phyloP scores from a whole-genome alignment of 2,113 vertebrate genomes.

The Sylvilagus bachmani region DNA sequence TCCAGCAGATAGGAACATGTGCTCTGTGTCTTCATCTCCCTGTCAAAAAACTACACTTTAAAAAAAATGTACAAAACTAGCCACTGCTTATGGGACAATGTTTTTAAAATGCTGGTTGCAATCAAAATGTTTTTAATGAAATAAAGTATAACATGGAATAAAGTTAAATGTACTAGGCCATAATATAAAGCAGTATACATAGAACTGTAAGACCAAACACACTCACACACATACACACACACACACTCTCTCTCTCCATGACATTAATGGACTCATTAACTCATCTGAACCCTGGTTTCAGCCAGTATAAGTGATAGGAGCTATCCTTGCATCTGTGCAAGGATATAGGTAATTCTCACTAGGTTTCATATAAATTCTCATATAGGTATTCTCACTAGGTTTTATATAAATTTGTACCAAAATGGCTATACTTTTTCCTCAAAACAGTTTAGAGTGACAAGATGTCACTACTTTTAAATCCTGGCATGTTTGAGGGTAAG shows the following conservation, averaged over 20 bases:
- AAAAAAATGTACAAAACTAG: not conserved
- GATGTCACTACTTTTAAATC: constrained; percentile 69
- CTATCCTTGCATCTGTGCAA: not conserved
- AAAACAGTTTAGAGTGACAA: constrained; percentile 72
- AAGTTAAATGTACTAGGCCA: not conserved
- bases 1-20: too few species aligned
- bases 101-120: constrained; percentile 17
- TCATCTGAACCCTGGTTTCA: not conserved
- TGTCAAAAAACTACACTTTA: too few species aligned
- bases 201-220: not conserved
- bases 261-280: rapidly evolving
- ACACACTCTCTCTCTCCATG: not conserved
- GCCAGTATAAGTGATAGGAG: not conserved
- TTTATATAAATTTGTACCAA: constrained; percentile 19
- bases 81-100: not conserved
- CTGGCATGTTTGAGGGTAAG: constrained; percentile 48
- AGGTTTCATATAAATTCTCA: constrained; percentile 2
- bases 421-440: not conserved
- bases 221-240: not conserved
- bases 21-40: too few species aligned
- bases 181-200: not conserved
- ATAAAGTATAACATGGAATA: constrained; percentile 20
- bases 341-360: not conserved
- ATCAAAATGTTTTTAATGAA: not conserved
- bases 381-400: not conserved